Evolutionary conservation across 2,888 invertebrate species (phyloP), one percentile per base, ranked within the genome.

Genomic region (Nesidiocoris tenuis): DNA sequence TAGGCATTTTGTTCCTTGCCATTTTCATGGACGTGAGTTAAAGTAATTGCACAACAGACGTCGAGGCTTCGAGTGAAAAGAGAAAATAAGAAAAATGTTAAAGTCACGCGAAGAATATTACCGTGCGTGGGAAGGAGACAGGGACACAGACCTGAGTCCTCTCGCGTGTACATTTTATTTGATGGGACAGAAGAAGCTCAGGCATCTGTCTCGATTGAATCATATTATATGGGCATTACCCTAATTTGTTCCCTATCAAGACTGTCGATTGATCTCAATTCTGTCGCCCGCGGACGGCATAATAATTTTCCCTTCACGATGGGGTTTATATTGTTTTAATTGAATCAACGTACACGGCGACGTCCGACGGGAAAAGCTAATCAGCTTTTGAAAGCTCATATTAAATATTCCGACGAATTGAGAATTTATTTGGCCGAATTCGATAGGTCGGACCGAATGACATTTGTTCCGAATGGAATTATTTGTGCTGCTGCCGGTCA

Each of bases 251-350:
- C 70, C 24, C 70, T 24, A 70, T 70, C 70, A 24, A 19, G 5
- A 19, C n/a, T 12, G 19, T 59, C 59, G 70, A 70, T 70, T 70
- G 70, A 70, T 70, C 70, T 70, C 70, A 70, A 70, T 70, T 70
- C 70, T 59, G 23, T 21, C 25, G 57, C 59, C 18, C 70, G 70
- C 57, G 70, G 59, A 59, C 61, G 17, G 70, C 25, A 59, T 70
- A 70, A 59, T 59, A 70, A 70, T 24, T 57, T 59, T 59, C 23
- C 17, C 0, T 16, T 24, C 7, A 17, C n/a, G 22, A 7, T 22
- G 23, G 23, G 59, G 18, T 59, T 59, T 70, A 59, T 59, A 59
- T 24, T 70, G 70, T 70, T 70, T 70, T 70, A 70, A 70, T 70
- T 59, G 70, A 70, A 59, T 70, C 39, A 39, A 17, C 21, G n/a